Conservation (phyloP, 1,140 invertebrate genomes). For the Cryptotermes secundus region DNA sequence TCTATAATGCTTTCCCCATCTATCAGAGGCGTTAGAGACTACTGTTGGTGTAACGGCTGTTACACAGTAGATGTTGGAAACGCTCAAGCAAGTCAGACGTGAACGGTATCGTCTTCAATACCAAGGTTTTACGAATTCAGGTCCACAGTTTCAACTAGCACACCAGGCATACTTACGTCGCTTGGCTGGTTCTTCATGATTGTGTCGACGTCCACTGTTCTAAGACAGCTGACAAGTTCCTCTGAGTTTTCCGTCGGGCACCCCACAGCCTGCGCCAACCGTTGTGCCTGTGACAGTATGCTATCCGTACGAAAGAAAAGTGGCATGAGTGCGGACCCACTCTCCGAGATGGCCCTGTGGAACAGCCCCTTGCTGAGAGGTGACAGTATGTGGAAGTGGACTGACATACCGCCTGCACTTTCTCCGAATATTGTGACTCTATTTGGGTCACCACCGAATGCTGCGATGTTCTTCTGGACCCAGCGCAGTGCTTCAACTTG, state of each 20-base stretch:
- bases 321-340: not conserved
- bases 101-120: no score
- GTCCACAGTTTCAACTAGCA: no score
- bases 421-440: not conserved
- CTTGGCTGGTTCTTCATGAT: not conserved
- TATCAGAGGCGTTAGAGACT: no score
- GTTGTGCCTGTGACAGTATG: not conserved
- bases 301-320: not conserved
- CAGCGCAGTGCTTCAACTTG: not conserved
- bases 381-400: not conserved
- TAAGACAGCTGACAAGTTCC: not conserved
- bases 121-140: no score
- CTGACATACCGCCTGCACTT: not conserved
- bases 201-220: not conserved
- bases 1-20: no score
- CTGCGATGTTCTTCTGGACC: constrained; percentile 5
- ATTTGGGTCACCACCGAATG: not conserved
- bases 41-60: no score
- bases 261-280: not conserved
- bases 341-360: not conserved
- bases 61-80: no score
- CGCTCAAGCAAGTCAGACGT: no score
- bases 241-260: not conserved
- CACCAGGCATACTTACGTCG: not conserved
- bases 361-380: not conserved